phyloP scores from a whole-genome alignment of 2,113 vertebrate species.

The Pristiophorus japonicus region DNA sequence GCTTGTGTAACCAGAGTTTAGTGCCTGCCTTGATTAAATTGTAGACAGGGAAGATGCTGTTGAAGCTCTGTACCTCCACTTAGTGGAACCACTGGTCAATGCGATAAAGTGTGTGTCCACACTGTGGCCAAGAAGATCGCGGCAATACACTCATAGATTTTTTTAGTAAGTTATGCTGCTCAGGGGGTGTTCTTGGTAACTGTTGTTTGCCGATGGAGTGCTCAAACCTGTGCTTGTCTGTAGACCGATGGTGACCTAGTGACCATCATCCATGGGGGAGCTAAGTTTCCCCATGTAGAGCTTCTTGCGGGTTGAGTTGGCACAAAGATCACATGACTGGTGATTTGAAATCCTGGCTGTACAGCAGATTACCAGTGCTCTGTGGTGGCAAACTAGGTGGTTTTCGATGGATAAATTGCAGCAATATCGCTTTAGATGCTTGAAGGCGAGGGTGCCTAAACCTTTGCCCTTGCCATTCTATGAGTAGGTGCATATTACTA shows the following conservation, averaged over 20 bases:
- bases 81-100: not conserved
- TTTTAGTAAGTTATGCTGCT: not conserved
- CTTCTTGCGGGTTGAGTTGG: not conserved
- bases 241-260: not conserved
- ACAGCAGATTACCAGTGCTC: not conserved
- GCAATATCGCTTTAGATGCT: not conserved
- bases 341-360: not conserved
- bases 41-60: not conserved
- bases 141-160: not conserved
- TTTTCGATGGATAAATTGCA: not conserved
- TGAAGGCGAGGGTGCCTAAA: not conserved
- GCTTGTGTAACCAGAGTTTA: not conserved
- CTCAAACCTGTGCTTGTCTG: not conserved
- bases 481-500: not conserved
- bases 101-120: not conserved
- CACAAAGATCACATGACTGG: not conserved
- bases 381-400: not conserved
- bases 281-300: not conserved
- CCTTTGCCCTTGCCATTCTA: not conserved
- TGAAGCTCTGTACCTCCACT: not conserved
- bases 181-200: too few relatives aligned
- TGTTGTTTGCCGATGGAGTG: not conserved
- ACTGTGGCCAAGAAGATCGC: not conserved
- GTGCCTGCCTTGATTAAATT: not conserved
- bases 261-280: not conserved